Conservation (phyloP, 2,113 vertebrate genomes). For the Otolemur garnettii region DNA sequence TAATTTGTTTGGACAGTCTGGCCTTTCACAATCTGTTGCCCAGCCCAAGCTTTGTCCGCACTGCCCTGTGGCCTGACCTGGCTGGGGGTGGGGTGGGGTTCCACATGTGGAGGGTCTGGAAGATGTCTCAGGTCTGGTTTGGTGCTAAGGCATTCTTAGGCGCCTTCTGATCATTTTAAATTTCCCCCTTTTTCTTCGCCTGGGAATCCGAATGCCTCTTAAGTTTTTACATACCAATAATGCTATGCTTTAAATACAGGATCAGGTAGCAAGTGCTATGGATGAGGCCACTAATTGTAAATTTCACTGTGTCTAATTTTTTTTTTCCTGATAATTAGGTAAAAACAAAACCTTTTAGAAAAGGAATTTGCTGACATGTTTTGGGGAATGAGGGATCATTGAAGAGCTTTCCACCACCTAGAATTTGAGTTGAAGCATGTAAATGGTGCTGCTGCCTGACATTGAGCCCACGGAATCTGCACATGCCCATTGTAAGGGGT, state of each 20-base stretch:
- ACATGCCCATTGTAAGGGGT: constrained; percentile 89
- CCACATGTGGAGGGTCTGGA: background rate
- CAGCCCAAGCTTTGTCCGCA: constrained; percentile 82
- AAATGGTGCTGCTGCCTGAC: constrained; percentile 80
- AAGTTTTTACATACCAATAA: background rate
- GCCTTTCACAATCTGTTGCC: background rate
- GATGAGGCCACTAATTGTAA: constrained; percentile 88
- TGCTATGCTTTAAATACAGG: background rate
- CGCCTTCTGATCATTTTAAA: background rate
- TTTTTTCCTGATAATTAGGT: background rate
- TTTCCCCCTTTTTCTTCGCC: background rate
- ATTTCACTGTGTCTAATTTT: background rate
- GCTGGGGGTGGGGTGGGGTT: constrained; percentile 74
- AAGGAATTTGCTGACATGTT: background rate
- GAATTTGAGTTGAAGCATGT: background rate
- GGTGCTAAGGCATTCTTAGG: background rate
- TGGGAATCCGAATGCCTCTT: background rate
- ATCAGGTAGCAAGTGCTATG: constrained; percentile 72
- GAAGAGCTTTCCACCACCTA: background rate
- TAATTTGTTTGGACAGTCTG: background rate
- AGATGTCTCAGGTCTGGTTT: background rate
- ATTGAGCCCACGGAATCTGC: constrained; percentile 87
- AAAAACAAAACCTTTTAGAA: background rate
- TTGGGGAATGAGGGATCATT: background rate
- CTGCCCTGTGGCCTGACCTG: constrained; percentile 87